Base-by-base conservation (phyloP, 2,888 invertebrate genomes). In the Amitus sp. region DNA sequence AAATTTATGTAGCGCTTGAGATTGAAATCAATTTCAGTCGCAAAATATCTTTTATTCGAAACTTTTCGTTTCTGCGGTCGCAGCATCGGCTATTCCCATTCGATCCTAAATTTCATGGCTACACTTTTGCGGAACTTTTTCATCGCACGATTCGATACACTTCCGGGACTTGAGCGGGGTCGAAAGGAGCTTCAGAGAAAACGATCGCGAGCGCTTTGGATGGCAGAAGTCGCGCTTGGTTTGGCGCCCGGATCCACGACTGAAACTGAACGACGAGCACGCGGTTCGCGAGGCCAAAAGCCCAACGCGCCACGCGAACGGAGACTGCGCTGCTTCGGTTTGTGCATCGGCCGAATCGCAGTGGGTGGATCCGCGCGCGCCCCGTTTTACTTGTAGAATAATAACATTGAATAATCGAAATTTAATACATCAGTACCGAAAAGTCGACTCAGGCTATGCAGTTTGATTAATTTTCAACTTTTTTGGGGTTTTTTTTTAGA, bases 271-370 rank as follows among this genome's bases (percentile, higher is more conserved):
- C 56, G 46, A 53, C 50, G 50, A 53, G 53, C 57, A 57, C 53
- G 57, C 52, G 53, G 62, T 53, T 42, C 42, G 56, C 42, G 28
- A 48, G 37, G 33, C 23, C 37, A 17, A 47, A 47, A 46, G 50
- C 27, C 50, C 40, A 50, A 46, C 62, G 53, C 62, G 57, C 57
- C 40, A 49, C 45, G 50, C 53, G 50, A 57, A 62, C 62, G 53
- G 62, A 53, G 62, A 39, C 62, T 62, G 62, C 62, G 62, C 62
- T 53, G 57, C 34, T 57, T 53, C 50, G 52, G 15, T 43, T 43
- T 48, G 28, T 39, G 49, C 30, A 37, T 19, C 46, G 40, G 18
- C 37, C 20, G 30, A 28, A 50, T 42, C 33, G 47, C 53, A 49
- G 52, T 39, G 50, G 45, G 51, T 53, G 15, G 28, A 46, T 19